phyloP scores from a whole-genome alignment of 1,140 invertebrate species.

The Pectinophora gossypiella region DNA sequence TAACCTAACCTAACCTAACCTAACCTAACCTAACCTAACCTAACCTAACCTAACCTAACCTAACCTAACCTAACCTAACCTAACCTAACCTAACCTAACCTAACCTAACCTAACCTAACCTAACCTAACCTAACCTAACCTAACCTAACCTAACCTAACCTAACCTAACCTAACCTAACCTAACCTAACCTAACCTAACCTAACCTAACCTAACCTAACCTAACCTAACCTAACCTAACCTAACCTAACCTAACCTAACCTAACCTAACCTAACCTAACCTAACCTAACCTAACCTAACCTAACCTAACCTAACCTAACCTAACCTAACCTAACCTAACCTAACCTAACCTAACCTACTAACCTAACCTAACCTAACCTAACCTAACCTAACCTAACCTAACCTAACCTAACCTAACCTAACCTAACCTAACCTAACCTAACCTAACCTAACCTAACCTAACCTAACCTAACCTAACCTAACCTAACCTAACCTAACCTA shows the following conservation, averaged over 20 bases:
- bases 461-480: too few species aligned
- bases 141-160: constrained; percentile 43
- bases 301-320: constrained; percentile 14
- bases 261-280: constrained; percentile 21
- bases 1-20: constrained; percentile 8
- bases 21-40: constrained; percentile 32
- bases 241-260: constrained; percentile 17
- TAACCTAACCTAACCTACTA: constrained; percentile 24
- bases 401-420: constrained; percentile 22
- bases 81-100: constrained; percentile 41
- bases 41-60: constrained; percentile 34
- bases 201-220: constrained; percentile 23
- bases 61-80: constrained; percentile 44
- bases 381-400: constrained; percentile 30
- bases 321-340: constrained; percentile 23
- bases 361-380: constrained; percentile 27
- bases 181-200: constrained; percentile 36
- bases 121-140: constrained; percentile 39
- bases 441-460: too few species aligned
- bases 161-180: constrained; percentile 46
- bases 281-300: constrained; percentile 19
- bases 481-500: too few species aligned
- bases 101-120: constrained; percentile 40
- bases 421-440: constrained; percentile 14
- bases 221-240: constrained; percentile 17